Evolutionary conservation across 2,113 vertebrate genomes (phyloP).

Genomic region (Hyperoodon ampullatus): DNA sequence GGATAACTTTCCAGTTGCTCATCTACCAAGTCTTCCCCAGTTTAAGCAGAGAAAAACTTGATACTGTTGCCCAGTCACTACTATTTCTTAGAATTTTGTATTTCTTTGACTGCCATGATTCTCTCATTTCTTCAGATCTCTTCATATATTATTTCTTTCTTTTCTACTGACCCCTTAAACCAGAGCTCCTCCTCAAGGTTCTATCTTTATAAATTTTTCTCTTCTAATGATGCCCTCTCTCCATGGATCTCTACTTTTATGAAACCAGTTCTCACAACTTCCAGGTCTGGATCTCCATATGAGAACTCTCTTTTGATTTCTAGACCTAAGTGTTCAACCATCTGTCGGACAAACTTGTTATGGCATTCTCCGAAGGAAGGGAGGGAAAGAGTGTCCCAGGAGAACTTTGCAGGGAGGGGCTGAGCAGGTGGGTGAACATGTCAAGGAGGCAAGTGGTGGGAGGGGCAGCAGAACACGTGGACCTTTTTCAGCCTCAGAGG

Average conservation of each 20-base stretch:
- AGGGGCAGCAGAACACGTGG: fast-evolving
- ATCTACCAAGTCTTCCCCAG: not conserved
- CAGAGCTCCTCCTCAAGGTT: not conserved
- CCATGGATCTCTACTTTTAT: not conserved
- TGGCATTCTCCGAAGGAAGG: not conserved
- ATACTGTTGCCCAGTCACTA: not conserved
- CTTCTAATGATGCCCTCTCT: not conserved
- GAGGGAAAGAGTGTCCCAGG: not conserved
- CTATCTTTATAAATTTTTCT: not conserved
- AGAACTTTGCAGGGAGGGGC: no score
- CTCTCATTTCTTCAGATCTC: not conserved
- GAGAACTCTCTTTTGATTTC: not conserved
- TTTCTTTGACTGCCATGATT: not conserved
- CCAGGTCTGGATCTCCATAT: not conserved
- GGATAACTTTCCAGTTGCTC: not conserved
- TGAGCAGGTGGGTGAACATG: no score
- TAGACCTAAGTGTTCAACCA: not conserved
- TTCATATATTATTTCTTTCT: not conserved
- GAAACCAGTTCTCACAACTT: not conserved
- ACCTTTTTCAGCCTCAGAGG: not conserved
- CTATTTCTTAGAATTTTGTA: not conserved
- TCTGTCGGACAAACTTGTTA: not conserved
- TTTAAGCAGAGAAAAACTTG: not conserved
- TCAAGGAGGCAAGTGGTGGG: fast-evolving
- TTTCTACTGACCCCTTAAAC: not conserved